phyloP scores from a whole-genome alignment of 2,888 invertebrate genomes.

The Koerneria pararmatus region DNA sequence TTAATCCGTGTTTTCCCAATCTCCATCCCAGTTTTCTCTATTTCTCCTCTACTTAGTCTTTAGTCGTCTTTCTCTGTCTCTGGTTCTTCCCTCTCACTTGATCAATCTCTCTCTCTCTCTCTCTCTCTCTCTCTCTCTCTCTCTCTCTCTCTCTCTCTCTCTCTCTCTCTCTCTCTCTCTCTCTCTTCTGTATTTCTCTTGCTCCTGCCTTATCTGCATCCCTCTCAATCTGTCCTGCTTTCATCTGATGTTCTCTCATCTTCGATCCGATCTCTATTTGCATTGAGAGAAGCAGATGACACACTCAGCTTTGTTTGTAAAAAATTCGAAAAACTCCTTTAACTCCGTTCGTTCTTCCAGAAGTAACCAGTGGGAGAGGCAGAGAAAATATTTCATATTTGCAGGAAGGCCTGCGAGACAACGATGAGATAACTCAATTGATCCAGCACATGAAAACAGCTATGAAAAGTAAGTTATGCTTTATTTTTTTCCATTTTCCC shows the following conservation, averaged over 20 bases:
- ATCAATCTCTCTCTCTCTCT: constrained; percentile 23
- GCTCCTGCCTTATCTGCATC: neutral
- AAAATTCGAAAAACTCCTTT: too few relatives aligned
- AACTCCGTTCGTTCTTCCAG: too few relatives aligned
- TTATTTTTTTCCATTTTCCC: too few relatives aligned
- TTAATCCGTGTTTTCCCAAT: constrained; percentile 23
- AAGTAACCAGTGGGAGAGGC: too few relatives aligned
- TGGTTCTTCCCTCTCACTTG: constrained; percentile 23
- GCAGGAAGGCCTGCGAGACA: neutral
- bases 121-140: constrained; percentile 10
- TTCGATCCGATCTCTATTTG: too few relatives aligned
- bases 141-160: constrained; percentile 8
- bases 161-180: constrained; percentile 20
- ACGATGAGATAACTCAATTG: constrained; percentile 14
- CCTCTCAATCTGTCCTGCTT: neutral
- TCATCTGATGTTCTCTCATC: neutral
- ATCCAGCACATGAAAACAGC: neutral
- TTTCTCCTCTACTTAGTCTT: constrained; percentile 20
- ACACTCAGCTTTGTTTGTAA: too few relatives aligned
- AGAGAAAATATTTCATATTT: neutral
- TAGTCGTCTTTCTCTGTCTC: constrained; percentile 15
- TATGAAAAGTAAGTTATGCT: neutral
- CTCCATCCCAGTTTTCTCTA: neutral
- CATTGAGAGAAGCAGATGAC: too few relatives aligned
- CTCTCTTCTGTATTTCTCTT: constrained; percentile 18